These are phyloP conservation scores for Pachycephala philippinensis DNA, from an alignment of 2,113 vertebrate genomes.

Conservation along the genomic window DNA sequence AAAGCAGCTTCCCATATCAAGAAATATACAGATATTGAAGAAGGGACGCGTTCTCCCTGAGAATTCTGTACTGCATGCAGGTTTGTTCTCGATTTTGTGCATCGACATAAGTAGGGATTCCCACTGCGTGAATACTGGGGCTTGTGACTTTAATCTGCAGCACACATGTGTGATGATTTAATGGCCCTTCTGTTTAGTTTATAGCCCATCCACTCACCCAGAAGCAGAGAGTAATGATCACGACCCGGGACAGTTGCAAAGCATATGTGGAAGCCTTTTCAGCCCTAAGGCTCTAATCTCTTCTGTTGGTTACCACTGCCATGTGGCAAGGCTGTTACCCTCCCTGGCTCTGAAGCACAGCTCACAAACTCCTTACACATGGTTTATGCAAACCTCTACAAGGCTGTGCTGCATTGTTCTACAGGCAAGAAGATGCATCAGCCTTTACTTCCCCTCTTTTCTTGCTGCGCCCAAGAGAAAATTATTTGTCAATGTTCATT, in stretches of 20 bases:
- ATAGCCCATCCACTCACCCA: not conserved
- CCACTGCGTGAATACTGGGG: not conserved
- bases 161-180: not conserved
- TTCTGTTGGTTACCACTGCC: not conserved
- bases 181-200: constrained; percentile 11
- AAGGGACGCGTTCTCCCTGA: not conserved
- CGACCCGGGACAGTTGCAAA: not conserved
- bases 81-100: not conserved
- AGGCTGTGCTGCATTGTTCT: not conserved
- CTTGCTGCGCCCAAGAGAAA: not conserved
- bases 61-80: not conserved
- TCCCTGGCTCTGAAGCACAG: not conserved
- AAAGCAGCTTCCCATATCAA: not conserved
- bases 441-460: not conserved
- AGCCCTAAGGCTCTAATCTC: not conserved
- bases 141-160: not conserved
- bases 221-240: not conserved
- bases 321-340: not conserved
- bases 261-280: constrained; percentile 15
- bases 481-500: constrained; percentile 30
- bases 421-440: not conserved
- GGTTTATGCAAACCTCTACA: not conserved
- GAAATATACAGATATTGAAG: not conserved
- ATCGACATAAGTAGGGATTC: not conserved
- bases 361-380: not conserved